A percentile compares a stretch with the other conserved stretches of the same genome.
phyloP scores from a whole-genome alignment of 2,888 invertebrate genomes.

The Fragum sueziense region DNA sequence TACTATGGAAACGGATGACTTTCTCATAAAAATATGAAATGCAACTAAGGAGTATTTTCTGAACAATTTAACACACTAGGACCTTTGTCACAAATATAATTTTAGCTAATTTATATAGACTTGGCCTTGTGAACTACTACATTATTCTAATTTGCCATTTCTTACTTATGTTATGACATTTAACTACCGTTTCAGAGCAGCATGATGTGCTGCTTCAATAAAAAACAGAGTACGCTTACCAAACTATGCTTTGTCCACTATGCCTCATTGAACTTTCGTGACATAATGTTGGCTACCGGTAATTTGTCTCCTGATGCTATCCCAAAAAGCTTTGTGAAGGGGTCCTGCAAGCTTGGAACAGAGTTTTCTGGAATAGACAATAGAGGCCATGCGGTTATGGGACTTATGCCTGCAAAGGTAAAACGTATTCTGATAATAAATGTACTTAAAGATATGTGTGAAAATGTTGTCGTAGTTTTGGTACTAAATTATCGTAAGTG shows the following conservation, averaged over 20 bases:
- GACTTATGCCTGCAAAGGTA: constrained; percentile 81
- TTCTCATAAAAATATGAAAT: too few species aligned
- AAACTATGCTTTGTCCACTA: constrained; percentile 94
- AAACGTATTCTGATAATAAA: too few species aligned
- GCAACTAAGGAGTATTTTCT: too few species aligned
- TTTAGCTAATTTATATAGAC: too few species aligned
- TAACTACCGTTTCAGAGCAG: background rate
- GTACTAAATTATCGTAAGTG: too few species aligned
- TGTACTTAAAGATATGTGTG: too few species aligned
- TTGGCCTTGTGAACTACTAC: constrained; percentile 83
- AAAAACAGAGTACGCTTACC: constrained; percentile 53
- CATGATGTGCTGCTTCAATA: background rate
- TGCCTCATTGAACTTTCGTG: constrained; percentile 98
- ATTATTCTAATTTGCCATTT: constrained; percentile 55
- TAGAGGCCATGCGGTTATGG: constrained; percentile 80
- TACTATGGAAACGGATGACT: too few species aligned
- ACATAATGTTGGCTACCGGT: constrained; percentile 98
- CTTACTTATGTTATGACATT: too few species aligned
- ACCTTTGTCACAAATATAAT: too few species aligned
- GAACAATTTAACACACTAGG: too few species aligned
- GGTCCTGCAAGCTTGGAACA: constrained; percentile 96
- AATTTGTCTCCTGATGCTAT: constrained; percentile 98
- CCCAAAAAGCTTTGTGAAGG: constrained; percentile 85
- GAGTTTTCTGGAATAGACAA: constrained; percentile 94
- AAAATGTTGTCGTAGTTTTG: too few species aligned